phyloP scores from a whole-genome alignment of 2,888 invertebrate genomes.

The Andrena trimmerana region DNA sequence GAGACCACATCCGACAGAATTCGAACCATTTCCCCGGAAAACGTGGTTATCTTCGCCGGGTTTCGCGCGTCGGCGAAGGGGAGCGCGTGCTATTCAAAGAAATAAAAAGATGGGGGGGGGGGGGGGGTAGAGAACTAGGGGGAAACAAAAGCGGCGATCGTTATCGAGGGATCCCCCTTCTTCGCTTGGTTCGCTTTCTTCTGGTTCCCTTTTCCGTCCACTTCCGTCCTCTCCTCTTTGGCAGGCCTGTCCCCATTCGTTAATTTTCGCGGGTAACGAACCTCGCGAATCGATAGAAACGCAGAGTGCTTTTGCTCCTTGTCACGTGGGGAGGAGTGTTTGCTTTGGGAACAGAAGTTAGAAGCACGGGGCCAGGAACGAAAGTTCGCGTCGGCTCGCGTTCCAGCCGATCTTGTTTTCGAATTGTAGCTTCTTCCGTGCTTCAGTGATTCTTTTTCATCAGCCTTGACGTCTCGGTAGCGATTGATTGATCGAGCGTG shows the following conservation, averaged over 20 bases:
- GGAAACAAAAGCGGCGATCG: conserved; percentile 68
- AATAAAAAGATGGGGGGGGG: conserved; percentile 33
- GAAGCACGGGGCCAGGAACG: background rate
- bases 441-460: conserved; percentile 9
- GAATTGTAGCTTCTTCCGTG: conserved; percentile 14
- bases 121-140: conserved; percentile 10
- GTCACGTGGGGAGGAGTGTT: background rate
- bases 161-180: conserved; percentile 59
- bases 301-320: background rate
- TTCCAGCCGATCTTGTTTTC: conserved; percentile 7
- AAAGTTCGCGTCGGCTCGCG: background rate
- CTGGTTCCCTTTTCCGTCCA: conserved; percentile 44
- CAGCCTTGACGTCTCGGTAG: background rate
- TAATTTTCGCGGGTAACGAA: conserved; percentile 4
- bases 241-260: background rate
- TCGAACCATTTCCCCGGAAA: conserved; percentile 69
- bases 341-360: background rate
- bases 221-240: conserved; percentile 23
- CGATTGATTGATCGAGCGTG: background rate
- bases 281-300: background rate
- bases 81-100: conserved; percentile 26
- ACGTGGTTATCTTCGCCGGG: conserved; percentile 70
- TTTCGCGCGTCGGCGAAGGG: conserved; percentile 52
- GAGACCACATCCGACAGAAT: conserved; percentile 62
- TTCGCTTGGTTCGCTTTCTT: background rate